Percentiles rank a stretch among this genome's conserved stretches.
phyloP scores from a whole-genome alignment of 2,113 vertebrate genomes.

The Solea senegalensis region DNA sequence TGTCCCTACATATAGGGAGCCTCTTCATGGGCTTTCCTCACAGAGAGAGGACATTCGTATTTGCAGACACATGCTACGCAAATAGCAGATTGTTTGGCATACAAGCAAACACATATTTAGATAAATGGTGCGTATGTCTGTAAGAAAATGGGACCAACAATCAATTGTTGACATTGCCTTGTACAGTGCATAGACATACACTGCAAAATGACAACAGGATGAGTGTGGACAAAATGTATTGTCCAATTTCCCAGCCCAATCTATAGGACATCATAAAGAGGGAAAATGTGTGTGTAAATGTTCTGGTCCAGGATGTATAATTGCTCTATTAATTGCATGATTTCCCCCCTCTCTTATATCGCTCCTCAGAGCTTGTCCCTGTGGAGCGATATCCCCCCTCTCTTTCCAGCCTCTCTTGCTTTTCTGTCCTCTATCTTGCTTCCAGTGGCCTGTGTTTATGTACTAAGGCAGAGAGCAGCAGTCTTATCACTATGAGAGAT shows the following conservation, averaged over 20 bases:
- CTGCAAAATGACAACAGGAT: slow-evolving; percentile 1
- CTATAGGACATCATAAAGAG: slow-evolving; percentile 46
- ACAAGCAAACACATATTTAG: slow-evolving; percentile 33
- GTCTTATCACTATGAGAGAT: slow-evolving; percentile 66
- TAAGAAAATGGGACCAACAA: slow-evolving; percentile 1
- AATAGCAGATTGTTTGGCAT: slow-evolving; percentile 25
- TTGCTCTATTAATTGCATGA: slow-evolving; percentile 68
- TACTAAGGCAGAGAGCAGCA: slow-evolving; percentile 46
- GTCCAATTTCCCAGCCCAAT: slow-evolving; percentile 41
- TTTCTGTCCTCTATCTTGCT: slow-evolving; percentile 28
- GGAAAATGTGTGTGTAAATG: slow-evolving; percentile 52
- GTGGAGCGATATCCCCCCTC: slow-evolving; percentile 16
- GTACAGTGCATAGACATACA: too few relatives aligned
- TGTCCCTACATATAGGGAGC: slow-evolving; percentile 42
- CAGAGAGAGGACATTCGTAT: slow-evolving; percentile 53
- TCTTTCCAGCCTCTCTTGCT: slow-evolving; percentile 7
- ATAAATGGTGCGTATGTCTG: slow-evolving; percentile 6
- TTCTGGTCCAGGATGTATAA: slow-evolving; percentile 43
- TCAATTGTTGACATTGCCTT: too few relatives aligned
- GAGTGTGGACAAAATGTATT: slow-evolving; percentile 23
- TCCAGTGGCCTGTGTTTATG: slow-evolving; percentile 44
- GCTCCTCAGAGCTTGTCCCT: slow-evolving; percentile 25
- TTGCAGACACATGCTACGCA: slow-evolving; percentile 42
- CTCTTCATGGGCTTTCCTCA: slow-evolving; percentile 67
- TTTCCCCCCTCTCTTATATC: slow-evolving; percentile 10